phyloP scores from a whole-genome alignment of 2,888 invertebrate species.

The Tachina grossa region DNA sequence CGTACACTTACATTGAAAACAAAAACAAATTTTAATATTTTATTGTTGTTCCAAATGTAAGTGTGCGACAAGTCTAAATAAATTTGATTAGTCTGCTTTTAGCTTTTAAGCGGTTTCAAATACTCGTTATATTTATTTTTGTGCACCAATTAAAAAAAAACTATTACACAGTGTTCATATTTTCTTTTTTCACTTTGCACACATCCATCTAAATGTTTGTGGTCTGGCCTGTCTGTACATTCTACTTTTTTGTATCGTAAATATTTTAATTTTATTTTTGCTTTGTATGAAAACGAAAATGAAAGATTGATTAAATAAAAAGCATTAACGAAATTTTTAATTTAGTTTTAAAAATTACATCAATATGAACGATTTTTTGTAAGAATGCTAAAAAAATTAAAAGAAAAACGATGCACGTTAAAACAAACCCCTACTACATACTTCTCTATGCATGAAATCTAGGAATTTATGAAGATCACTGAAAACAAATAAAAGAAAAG shows the following conservation, averaged over 20 bases:
- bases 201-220: constrained; percentile 57
- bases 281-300: constrained; percentile 48
- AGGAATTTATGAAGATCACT: constrained; percentile 68
- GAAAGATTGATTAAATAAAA: constrained; percentile 22
- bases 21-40: too few relatives aligned
- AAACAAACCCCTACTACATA: constrained; percentile 53
- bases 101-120: constrained; percentile 24
- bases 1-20: too few relatives aligned
- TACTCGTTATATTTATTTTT: constrained; percentile 34
- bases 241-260: constrained; percentile 42
- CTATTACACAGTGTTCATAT: constrained; percentile 23
- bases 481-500: constrained; percentile 47
- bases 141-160: constrained; percentile 25
- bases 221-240: constrained; percentile 45
- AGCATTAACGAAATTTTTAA: constrained; percentile 72
- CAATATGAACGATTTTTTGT: constrained; percentile 82
- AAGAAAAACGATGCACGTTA: constrained; percentile 67
- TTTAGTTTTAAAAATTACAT: constrained; percentile 81
- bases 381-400: constrained; percentile 74
- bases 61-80: too few relatives aligned
- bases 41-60: too few relatives aligned
- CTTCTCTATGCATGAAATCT: constrained; percentile 68
- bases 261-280: constrained; percentile 58
- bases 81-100: constrained; percentile 1
- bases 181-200: constrained; percentile 57